Percentiles rank a stretch among this genome's conserved stretches.
Conservation (phyloP, 2,888 invertebrate genomes). For the Chorisops tibialis region DNA sequence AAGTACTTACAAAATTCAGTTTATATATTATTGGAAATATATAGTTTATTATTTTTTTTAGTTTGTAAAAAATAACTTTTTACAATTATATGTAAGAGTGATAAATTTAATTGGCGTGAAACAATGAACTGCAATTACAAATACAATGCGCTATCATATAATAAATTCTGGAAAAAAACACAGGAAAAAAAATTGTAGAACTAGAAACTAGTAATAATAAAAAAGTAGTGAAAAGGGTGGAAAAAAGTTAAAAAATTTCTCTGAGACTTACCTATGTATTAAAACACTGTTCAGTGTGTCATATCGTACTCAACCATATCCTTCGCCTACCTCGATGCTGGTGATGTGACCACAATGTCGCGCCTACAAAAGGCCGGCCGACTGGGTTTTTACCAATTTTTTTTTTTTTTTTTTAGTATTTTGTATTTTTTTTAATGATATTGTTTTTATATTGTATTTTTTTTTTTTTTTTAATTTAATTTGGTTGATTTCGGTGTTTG, state of each 20-base stretch:
- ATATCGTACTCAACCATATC: constrained; percentile 16
- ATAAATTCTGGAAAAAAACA: constrained; percentile 12
- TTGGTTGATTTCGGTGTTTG: constrained; percentile 17
- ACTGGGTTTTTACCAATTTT: constrained; percentile 37
- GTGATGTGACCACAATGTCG: constrained; percentile 51
- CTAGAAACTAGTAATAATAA: neutral
- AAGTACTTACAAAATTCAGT: too few species aligned
- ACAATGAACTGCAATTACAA: constrained; percentile 1
- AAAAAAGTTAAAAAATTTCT: constrained; percentile 1
- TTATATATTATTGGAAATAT: too few species aligned
- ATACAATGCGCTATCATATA: constrained; percentile 11
- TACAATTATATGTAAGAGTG: too few species aligned
- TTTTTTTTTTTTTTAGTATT: constrained; percentile 9
- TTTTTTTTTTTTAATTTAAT: constrained; percentile 21
- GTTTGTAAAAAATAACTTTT: too few species aligned
- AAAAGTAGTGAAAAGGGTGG: neutral
- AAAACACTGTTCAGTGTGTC: constrained; percentile 5
- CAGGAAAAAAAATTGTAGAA: neutral
- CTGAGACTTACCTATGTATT: constrained; percentile 15
- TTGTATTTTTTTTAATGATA: constrained; percentile 24
- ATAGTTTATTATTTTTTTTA: too few species aligned
- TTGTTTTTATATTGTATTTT: constrained; percentile 30
- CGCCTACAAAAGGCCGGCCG: constrained; percentile 53
- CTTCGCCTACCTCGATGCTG: constrained; percentile 49
- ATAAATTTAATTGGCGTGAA: too few species aligned